These are phyloP conservation scores for Labia minor DNA, from an alignment of 2,888 invertebrate species.

Conservation along the genomic window DNA sequence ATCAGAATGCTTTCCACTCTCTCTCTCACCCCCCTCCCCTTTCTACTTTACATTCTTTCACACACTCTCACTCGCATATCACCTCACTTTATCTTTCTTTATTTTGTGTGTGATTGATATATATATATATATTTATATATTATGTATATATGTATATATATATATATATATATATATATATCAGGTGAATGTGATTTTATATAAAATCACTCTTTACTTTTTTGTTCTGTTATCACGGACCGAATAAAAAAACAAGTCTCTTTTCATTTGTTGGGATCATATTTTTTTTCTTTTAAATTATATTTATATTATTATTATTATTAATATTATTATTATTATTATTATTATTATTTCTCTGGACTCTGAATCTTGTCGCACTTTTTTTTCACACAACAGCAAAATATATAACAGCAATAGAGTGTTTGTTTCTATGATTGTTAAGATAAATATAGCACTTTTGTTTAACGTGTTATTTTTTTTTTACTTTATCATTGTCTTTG, in stretches of 20 bases:
- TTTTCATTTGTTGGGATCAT: background rate
- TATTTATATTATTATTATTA: background rate
- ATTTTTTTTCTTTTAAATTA: background rate
- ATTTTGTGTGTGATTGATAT: too few relatives aligned
- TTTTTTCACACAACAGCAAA: constrained; percentile 27
- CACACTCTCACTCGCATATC: too few relatives aligned
- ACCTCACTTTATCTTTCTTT: too few relatives aligned
- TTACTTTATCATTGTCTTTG: constrained; percentile 31
- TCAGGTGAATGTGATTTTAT: too few relatives aligned
- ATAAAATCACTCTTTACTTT: background rate
- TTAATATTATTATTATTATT: background rate
- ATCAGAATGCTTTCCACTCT: background rate
- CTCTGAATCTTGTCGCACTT: constrained; percentile 23
- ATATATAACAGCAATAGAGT: constrained; percentile 28
- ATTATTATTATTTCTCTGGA: background rate
- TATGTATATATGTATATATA: too few relatives aligned
- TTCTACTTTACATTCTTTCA: too few relatives aligned
- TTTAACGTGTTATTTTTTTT: constrained; percentile 26
- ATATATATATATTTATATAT: too few relatives aligned
- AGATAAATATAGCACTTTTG: constrained; percentile 25
- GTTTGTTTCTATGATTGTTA: constrained; percentile 24
- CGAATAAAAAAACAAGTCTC: constrained; percentile 3
- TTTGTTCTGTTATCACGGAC: background rate
- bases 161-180: too few relatives aligned
- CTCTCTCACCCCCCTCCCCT: background rate